Evolutionary conservation across 2,888 invertebrate species (phyloP).

Genomic region (Nycteola revayana): DNA sequence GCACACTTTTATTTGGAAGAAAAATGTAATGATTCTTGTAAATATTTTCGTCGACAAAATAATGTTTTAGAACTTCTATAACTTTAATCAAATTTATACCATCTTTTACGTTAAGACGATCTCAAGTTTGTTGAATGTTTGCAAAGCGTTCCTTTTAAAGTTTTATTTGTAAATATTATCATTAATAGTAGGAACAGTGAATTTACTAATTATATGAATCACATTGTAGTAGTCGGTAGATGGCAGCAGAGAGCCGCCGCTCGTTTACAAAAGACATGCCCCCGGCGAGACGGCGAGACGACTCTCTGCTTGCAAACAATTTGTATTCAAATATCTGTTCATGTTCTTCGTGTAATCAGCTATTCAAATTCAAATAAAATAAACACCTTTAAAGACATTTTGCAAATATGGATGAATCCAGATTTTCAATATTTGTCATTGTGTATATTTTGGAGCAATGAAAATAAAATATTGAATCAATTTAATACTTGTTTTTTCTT

Average conservation of each 20-base stretch:
- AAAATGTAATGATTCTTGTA: conserved; percentile 62
- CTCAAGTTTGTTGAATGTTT: conserved; percentile 82
- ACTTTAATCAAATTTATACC: conserved; percentile 75
- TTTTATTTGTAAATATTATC: conserved; percentile 80
- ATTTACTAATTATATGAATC: conserved; percentile 73
- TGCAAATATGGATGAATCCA: conserved; percentile 67
- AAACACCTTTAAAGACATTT: conserved; percentile 72
- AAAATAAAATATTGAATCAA: conserved; percentile 79
- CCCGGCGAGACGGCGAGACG: conserved; percentile 38
- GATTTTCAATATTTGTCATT: conserved; percentile 74
- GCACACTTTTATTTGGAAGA: conserved; percentile 54
- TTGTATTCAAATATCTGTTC: conserved; percentile 70
- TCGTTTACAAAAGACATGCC: conserved; percentile 55
- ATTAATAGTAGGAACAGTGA: conserved; percentile 74
- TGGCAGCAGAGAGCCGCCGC: conserved; percentile 39
- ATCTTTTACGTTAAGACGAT: conserved; percentile 81
- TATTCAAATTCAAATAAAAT: conserved; percentile 71
- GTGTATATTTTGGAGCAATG: conserved; percentile 81
- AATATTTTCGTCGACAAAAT: conserved; percentile 62
- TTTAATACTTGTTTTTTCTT: conserved; percentile 43
- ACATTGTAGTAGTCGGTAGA: conserved; percentile 57
- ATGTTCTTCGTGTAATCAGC: conserved; percentile 77
- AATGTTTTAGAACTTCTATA: conserved; percentile 69
- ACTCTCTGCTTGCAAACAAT: conserved; percentile 55
- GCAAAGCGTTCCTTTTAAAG: conserved; percentile 82